Percentiles rank a stretch among this genome's conserved stretches.
These are phyloP conservation scores for Serilophus lunatus DNA, from an alignment of 2,113 vertebrate genomes.

Conservation along the genomic window DNA sequence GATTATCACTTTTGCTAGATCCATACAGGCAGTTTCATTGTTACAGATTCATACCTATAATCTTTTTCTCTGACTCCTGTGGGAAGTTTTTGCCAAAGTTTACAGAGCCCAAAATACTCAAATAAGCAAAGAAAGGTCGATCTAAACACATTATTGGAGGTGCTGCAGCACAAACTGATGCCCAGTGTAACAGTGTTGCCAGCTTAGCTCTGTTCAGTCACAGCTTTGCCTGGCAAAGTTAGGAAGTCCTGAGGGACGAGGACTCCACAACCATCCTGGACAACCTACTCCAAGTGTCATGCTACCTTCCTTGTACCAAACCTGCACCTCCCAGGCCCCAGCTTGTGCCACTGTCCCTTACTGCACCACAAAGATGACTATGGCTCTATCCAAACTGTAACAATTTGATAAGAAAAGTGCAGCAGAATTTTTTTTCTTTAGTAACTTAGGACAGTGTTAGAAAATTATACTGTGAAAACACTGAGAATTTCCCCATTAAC, in stretches of 20 bases:
- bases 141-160: not conserved
- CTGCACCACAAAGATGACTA: not conserved
- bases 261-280: not conserved
- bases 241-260: not conserved
- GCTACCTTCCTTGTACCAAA: not conserved
- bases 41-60: not conserved
- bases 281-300: not conserved
- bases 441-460: not conserved
- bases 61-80: not conserved
- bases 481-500: not conserved
- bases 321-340: not conserved
- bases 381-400: not conserved
- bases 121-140: not conserved
- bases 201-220: not conserved
- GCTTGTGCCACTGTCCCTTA: not conserved
- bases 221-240: not conserved
- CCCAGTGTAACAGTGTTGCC: not conserved
- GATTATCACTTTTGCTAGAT: not conserved
- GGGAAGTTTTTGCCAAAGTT: not conserved
- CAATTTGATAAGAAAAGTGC: not conserved
- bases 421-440: not conserved
- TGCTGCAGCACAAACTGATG: fast-evolving
- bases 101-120: not conserved
- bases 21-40: not conserved
- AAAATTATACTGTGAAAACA: not conserved